These are phyloP conservation scores for Orthosia incerta DNA, from an alignment of 2,888 invertebrate genomes.

Conservation along the genomic window DNA sequence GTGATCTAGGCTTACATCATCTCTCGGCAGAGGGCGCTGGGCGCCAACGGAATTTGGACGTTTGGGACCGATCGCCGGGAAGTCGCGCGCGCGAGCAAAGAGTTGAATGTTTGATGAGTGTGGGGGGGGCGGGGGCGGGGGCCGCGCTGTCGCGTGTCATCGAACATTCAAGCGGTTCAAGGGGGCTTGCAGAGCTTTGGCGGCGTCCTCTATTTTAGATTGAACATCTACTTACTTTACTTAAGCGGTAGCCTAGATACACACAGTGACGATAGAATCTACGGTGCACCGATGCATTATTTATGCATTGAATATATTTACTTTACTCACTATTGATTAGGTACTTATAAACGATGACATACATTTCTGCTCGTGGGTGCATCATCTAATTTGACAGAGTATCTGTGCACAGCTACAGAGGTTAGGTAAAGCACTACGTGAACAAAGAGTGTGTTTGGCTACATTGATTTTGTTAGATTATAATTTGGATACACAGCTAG, in stretches of 20 bases:
- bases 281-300: constrained; percentile 74
- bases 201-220: constrained; percentile 55
- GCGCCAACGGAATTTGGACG: constrained; percentile 79
- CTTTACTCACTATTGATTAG: constrained; percentile 66
- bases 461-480: constrained; percentile 56
- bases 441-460: constrained; percentile 66
- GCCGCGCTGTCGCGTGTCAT: constrained; percentile 83
- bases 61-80: constrained; percentile 82
- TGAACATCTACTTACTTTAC: constrained; percentile 63
- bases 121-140: constrained; percentile 71
- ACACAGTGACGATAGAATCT: constrained; percentile 69
- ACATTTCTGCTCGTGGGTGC: constrained; percentile 67
- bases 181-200: constrained; percentile 48
- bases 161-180: constrained; percentile 87
- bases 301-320: constrained; percentile 61
- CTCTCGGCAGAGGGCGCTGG: constrained; percentile 69
- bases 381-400: constrained; percentile 73
- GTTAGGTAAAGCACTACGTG: constrained; percentile 80
- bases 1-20: constrained; percentile 65
- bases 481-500: constrained; percentile 69
- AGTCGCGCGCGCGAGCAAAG: constrained; percentile 85
- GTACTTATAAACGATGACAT: constrained; percentile 59
- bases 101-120: constrained; percentile 92
- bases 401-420: constrained; percentile 79
- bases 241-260: constrained; percentile 68